Percentiles rank a stretch among this genome's conserved stretches.
phyloP scores from a whole-genome alignment of 2,113 vertebrate species.

The Pseudorectes ferrugineus region DNA sequence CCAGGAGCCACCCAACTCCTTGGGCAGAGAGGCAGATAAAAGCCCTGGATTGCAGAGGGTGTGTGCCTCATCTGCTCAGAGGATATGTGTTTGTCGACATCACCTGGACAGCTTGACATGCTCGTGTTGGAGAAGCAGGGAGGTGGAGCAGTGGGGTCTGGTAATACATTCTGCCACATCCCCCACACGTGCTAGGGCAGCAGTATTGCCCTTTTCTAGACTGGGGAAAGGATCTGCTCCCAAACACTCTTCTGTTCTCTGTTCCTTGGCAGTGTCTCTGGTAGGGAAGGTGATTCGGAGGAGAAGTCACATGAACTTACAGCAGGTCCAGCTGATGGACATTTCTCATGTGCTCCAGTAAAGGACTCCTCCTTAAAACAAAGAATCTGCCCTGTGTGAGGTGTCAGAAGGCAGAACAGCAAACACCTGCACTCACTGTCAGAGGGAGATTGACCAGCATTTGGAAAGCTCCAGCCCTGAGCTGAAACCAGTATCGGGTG shows the following conservation, averaged over 20 bases:
- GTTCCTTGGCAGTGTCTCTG: neutral
- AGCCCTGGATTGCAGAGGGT: rapidly evolving
- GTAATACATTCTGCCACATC: too few species aligned
- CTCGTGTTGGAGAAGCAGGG: rapidly evolving
- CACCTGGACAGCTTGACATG: neutral
- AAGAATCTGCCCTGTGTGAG: neutral
- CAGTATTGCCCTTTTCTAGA: neutral
- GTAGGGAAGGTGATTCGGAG: neutral
- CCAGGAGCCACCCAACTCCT: neutral
- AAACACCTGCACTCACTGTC: neutral
- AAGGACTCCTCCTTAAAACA: neutral
- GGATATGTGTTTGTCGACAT: rapidly evolving
- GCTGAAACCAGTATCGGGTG: rapidly evolving
- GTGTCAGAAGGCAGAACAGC: neutral
- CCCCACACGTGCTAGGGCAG: neutral
- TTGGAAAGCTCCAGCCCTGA: neutral
- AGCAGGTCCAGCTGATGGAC: neutral
- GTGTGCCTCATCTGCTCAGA: neutral
- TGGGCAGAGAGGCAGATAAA: neutral
- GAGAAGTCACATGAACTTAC: neutral
- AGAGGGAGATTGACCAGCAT: neutral
- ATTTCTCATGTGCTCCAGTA: neutral
- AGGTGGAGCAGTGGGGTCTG: neutral
- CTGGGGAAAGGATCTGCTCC: neutral
- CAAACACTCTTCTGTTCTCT: neutral